A percentile compares a stretch with the other conserved stretches of the same genome.
Conservation (phyloP, 2,888 invertebrate species). For the Sylvicola cinctus region DNA sequence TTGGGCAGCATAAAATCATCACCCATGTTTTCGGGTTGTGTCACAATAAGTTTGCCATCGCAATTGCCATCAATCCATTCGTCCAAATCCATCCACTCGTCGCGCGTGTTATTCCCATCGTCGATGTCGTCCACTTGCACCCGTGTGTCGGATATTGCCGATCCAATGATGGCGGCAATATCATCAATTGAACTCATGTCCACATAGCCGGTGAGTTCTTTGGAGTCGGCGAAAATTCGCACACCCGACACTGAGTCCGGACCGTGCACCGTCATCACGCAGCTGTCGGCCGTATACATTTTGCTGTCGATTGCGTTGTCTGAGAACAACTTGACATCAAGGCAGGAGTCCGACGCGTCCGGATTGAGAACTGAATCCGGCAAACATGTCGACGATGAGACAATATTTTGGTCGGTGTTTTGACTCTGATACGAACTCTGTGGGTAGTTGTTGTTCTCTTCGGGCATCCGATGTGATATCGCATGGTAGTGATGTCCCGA, state of each 20-base stretch:
- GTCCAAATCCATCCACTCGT: conserved; percentile 76
- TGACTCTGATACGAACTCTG: conserved; percentile 26
- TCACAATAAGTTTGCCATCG: conserved; percentile 40
- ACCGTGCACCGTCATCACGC: conserved; percentile 27
- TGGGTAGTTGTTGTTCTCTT: conserved; percentile 51
- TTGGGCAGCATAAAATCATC: conserved; percentile 45
- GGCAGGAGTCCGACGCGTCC: conserved; percentile 25
- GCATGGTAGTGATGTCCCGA: conserved; percentile 75
- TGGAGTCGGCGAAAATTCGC: conserved; percentile 21
- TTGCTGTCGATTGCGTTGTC: conserved; percentile 31
- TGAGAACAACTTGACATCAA: conserved; percentile 38
- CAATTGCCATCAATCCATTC: conserved; percentile 71
- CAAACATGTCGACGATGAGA: conserved; percentile 51
- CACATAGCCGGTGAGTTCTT: conserved; percentile 23
- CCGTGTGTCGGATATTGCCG: conserved; percentile 64
- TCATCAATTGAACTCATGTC: conserved; percentile 63
- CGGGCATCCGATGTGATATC: conserved; percentile 54
- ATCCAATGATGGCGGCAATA: conserved; percentile 70
- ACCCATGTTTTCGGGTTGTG: conserved; percentile 39
- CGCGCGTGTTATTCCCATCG: conserved; percentile 51
- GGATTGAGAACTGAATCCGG: conserved; percentile 34
- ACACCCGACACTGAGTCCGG: conserved; percentile 37
- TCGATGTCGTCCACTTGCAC: conserved; percentile 53
- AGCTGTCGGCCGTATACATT: conserved; percentile 30
- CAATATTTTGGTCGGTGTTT: conserved; percentile 43